Conservation (phyloP, 2,888 invertebrate genomes). For the Caenorhabditis plicata region DNA sequence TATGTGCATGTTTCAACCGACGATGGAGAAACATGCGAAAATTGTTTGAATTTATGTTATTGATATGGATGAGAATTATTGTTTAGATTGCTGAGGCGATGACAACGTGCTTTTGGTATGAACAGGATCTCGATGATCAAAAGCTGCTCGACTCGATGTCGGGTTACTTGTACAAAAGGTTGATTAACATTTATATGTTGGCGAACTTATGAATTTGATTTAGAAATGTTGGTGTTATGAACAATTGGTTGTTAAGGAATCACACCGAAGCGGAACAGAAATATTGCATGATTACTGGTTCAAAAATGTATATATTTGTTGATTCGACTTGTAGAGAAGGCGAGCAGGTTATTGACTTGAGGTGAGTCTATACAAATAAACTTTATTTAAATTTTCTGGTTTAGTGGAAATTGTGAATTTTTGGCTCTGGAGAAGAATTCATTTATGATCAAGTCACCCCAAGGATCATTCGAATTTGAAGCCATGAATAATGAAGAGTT, state of each 20-base stretch:
- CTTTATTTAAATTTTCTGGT: not conserved
- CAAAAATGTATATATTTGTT: constrained; percentile 52
- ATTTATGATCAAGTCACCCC: constrained; percentile 8
- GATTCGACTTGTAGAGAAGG: constrained; percentile 53
- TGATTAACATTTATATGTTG: too few relatives aligned
- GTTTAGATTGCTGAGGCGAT: too few relatives aligned
- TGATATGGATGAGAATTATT: too few relatives aligned
- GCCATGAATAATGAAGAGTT: constrained; percentile 7
- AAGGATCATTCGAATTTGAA: constrained; percentile 17
- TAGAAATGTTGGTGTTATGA: constrained; percentile 2
- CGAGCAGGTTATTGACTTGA: constrained; percentile 32
- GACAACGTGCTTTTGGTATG: constrained; percentile 12
- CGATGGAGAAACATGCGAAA: constrained; percentile 10
- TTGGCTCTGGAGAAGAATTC: not conserved
- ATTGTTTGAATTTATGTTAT: not conserved
- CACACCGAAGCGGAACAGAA: constrained; percentile 18
- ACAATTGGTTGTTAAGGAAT: constrained; percentile 21
- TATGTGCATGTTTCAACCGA: constrained; percentile 25
- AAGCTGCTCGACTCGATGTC: constrained; percentile 1
- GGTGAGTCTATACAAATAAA: constrained; percentile 13
- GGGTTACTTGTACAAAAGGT: constrained; percentile 19
- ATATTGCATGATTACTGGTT: constrained; percentile 35
- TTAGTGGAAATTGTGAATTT: constrained; percentile 7
- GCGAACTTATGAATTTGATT: too few relatives aligned
- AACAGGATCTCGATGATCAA: constrained; percentile 5